Evolutionary conservation across 2,113 vertebrate genomes (phyloP), one percentile per base, ranked within the genome.

Genomic region (Lontra canadensis): DNA sequence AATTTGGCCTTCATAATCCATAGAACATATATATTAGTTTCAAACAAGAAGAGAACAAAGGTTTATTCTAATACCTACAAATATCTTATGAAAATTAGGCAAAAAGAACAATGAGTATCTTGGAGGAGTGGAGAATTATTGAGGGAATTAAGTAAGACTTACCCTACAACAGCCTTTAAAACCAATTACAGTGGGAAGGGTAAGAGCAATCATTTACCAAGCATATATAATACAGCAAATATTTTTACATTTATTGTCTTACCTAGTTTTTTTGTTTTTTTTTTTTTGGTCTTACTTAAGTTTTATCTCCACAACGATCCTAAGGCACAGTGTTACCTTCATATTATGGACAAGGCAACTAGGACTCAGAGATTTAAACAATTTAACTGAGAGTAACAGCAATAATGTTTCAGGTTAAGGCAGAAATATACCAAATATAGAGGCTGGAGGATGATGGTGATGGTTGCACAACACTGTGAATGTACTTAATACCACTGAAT

Each of bases 31-130:
- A 90, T 8, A 67, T 42, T 79, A 80, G 21, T 96, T 94, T 94
- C 42, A 97, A 88, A 82, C 36, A 74, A 49, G 15, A 88, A 91
- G 31, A 26, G 73, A 95, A 87, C 18, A 69, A 71, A 95, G 6
- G 36, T 71, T 90, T 90, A 93, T 47, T 90, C 26, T 29, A 94
- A 73, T 73, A 73, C 3, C 36, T 95, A 69, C 12, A 88, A 36
- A 84, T 61, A 83, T 97, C 81, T 90, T 84, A 84, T 15, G 59
- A 39, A 95, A 95, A 96, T 95, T 15, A 88, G 61, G 49, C n/a
- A 93, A 97, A 93, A 93, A 90, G 63, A 94, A 85, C 39, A 39
- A 61, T 21, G 74, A 74, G 10, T 67, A 88, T 85, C 61, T 92
- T 49, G 71, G 39, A 17, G 73, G 9, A 88, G 44, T 71, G 20